Base-by-base conservation (phyloP, 1,140 invertebrate species). In the Bombus fervidus region DNA sequence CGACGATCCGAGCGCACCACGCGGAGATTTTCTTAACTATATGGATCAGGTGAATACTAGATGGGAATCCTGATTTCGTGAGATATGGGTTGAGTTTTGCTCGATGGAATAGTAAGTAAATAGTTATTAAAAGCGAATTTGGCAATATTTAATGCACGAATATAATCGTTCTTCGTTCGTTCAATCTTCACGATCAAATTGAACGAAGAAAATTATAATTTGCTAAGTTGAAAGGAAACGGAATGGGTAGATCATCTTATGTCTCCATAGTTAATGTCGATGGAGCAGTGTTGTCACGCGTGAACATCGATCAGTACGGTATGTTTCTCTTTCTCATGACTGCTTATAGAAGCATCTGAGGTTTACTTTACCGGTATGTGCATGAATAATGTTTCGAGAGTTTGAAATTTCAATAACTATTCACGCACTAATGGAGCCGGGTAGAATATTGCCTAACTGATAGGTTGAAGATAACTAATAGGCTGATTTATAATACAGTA, bases 11-110 rank as follows among this genome's bases (percentile, higher is more conserved):
- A 3, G 31, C 34, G 79, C 37, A n/a, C 10, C 68, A n/a, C 25
- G 34, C 34, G 43, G 13, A 18, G 53, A 74, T 59, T 62, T 81
- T 43, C 66, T 68, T 37, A 68, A 68, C 62, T 66, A 66, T 53
- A 28, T 31, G 3, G 5, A 15, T 64, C 62, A 64, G 13, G 13
- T 15, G 62, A 66, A 66, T 66, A 31, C 62, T 31, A 66, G 5
- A 15, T 66, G n/a, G 62, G n/a, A 8, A n/a, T 53, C 39, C 37
- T 72, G 37, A 25, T 41, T 37, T 15, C 69, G 6, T 72, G 25
- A 34, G 31, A 34, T 66, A n/a, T 6, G 31, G n/a, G 15, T 18
- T 31, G 15, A 31, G 15, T 18, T 66, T n/a, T 6, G 6, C 6
- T 18, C 15, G 12, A 18, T 31, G 5, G n/a, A 31, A 15, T 8